Evolutionary conservation across 2,888 invertebrate species (phyloP), one percentile per base, ranked within the genome.

Genomic region (Nebria brevicollis): DNA sequence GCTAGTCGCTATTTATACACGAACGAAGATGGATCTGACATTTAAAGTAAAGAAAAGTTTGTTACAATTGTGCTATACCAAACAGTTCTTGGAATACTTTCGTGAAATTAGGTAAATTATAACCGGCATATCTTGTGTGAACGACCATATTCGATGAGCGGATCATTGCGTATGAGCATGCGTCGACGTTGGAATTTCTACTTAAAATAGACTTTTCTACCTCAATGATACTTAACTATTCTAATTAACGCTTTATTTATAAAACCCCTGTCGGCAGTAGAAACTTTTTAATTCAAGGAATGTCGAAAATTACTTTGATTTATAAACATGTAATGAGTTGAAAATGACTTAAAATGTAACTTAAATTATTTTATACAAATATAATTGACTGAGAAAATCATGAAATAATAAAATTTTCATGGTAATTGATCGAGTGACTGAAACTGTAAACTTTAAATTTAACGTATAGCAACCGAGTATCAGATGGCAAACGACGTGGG

Each of bases 1-100:
- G 54, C 54, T 54, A 54, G 54, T 54, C 54, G 54, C 54, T 54
- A 54, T 54, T 54, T 54, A 54, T 54, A 54, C 54, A 54, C 54
- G 54, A 54, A 54, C 54, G 54, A 54, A 54, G 54, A 54, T 54
- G 54, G 54, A 54, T 11, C 54, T 54, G 54, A 54, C 54, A 54
- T 54, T 54, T 54, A 54, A 54, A 54, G 54, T 54, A 54, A 54
- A 54, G 54, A 54, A 54, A 54, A 54, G 54, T 54, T 54, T 54
- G 54, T 54, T 54, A 54, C 54, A 54, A 54, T 54, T 54, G 54
- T 54, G 54, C 54, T 54, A 54, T 13, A 54, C 54, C 11, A 54
- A 54, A 54, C 54, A 54, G 54, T 54, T 54, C 54, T 54, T 54
- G 54, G 54, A 54, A 13, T 54, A 54, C 54, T 54, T 54, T 54